Conservation (phyloP, 2,113 vertebrate species). For the Gavia stellata region DNA sequence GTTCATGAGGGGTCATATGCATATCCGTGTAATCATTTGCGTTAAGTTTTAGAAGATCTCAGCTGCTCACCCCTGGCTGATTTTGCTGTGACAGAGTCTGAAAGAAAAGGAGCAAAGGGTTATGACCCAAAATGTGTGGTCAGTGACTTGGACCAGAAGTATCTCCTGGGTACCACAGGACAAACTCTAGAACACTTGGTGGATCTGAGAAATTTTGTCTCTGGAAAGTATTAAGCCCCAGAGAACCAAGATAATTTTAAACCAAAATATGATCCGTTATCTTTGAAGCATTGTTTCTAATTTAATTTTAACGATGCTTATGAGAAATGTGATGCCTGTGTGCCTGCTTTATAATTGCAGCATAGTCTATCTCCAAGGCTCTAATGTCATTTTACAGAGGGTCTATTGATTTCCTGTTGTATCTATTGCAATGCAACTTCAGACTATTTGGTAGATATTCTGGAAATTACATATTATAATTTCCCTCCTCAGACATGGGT, state of each 20-base stretch:
- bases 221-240: not conserved
- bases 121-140: not conserved
- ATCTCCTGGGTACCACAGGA: not conserved
- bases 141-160: not conserved
- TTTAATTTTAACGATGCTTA: slow-evolving; percentile 39
- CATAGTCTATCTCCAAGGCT: not conserved
- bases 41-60: not conserved
- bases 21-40: not conserved
- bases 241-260: slow-evolving; percentile 6
- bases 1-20: not conserved
- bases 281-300: slow-evolving; percentile 14
- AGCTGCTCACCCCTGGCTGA: not conserved
- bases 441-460: not conserved
- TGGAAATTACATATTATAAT: slow-evolving; percentile 3
- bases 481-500: not conserved
- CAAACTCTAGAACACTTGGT: not conserved
- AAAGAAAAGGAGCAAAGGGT: not conserved
- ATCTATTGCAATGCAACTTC: not conserved
- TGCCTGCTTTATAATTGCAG: slow-evolving; percentile 23
- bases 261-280: slow-evolving; percentile 3
- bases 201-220: not conserved
- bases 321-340: not conserved
- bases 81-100: not conserved
- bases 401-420: slow-evolving; percentile 4
- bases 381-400: not conserved